These are phyloP conservation scores for Excalfactoria chinensis DNA, from an alignment of 2,113 vertebrate genomes.

Conservation along the genomic window DNA sequence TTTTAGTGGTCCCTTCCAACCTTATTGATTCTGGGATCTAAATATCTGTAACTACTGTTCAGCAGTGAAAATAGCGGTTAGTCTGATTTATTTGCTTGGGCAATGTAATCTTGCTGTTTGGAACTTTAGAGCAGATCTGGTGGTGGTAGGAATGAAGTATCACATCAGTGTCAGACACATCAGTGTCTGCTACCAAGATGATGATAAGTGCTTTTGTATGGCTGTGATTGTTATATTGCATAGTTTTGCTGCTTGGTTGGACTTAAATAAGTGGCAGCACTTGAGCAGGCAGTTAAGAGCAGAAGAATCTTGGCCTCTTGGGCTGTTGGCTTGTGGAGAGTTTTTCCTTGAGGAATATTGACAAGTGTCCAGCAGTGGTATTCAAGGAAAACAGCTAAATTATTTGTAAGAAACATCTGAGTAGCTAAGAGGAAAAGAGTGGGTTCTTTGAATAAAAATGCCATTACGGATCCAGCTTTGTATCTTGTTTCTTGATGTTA, in stretches of 20 bases:
- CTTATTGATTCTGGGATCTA: background rate
- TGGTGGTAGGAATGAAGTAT: background rate
- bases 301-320: constrained; percentile 19
- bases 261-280: constrained; percentile 12
- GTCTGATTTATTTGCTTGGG: background rate
- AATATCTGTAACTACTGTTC: background rate
- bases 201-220: background rate
- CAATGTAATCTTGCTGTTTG: background rate
- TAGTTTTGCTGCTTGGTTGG: constrained; percentile 1
- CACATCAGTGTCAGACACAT: too few species aligned
- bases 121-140: background rate
- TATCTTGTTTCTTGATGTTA: background rate
- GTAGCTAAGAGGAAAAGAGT: background rate
- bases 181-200: background rate
- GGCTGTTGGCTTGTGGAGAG: background rate
- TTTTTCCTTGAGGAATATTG: constrained; percentile 43
- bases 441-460: background rate
- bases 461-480: background rate
- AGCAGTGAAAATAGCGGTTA: background rate
- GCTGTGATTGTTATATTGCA: background rate
- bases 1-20: too few species aligned
- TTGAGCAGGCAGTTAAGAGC: constrained; percentile 2
- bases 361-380: background rate
- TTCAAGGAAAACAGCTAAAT: constrained; percentile 27
- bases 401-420: background rate